Conservation (phyloP, 2,797 vertebrate genomes). For the Morus bassanus region DNA sequence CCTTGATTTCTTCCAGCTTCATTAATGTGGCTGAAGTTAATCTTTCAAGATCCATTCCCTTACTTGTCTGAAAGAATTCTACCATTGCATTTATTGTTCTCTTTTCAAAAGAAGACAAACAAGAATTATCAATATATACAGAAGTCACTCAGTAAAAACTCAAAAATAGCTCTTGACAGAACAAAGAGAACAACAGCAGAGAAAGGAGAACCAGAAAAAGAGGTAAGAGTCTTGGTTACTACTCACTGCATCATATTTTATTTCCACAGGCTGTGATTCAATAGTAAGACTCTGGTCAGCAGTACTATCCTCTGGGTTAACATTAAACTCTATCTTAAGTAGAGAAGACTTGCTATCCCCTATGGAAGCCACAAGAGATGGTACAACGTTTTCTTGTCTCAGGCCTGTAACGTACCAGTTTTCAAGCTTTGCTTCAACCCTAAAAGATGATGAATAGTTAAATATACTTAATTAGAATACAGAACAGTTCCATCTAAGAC, state of each 20-base stretch:
- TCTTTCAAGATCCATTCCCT: conserved; percentile 88
- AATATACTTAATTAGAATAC: background rate
- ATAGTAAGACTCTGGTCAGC: conserved; percentile 88
- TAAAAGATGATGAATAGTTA: conserved; percentile 48
- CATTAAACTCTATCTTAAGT: conserved; percentile 85
- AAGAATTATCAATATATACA: background rate
- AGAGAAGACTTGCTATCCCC: conserved; percentile 85
- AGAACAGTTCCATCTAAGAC: background rate
- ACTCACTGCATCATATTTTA: conserved; percentile 93
- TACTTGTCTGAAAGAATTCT: conserved; percentile 89
- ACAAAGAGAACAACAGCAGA: background rate
- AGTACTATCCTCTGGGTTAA: conserved; percentile 83
- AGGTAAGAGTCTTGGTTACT: background rate
- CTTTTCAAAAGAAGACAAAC: conserved; percentile 59
- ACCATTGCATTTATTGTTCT: conserved; percentile 88
- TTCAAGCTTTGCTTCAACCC: conserved; percentile 87
- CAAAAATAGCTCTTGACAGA: background rate
- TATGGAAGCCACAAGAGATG: conserved; percentile 90
- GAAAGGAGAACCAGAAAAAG: background rate
- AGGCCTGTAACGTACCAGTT: conserved; percentile 94
- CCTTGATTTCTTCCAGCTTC: conserved; percentile 96
- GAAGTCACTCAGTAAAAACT: background rate
- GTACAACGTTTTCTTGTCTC: conserved; percentile 81
- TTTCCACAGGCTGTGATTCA: conserved; percentile 91
- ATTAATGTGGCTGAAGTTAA: conserved; percentile 91